Evolutionary conservation across 2,888 invertebrate species (phyloP).

Genomic region (Drosophila paucipuncta): DNA sequence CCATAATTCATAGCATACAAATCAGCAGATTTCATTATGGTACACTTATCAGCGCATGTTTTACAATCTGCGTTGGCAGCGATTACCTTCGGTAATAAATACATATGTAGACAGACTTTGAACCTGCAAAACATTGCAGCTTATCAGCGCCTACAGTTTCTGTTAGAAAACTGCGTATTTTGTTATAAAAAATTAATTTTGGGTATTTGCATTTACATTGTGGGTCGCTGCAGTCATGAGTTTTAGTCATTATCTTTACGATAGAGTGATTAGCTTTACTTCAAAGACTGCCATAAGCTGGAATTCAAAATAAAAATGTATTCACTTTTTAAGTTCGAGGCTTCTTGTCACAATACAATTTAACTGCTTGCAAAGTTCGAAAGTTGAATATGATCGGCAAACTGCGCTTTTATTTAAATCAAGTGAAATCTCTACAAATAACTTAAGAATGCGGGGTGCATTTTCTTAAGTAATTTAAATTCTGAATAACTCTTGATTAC

Average conservation of each 20-base stretch:
- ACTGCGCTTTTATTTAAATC: neutral
- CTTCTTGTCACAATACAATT: neutral
- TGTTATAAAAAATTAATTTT: conserved; percentile 1
- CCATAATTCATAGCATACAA: conserved; percentile 46
- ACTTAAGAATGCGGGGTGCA: no score
- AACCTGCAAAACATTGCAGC: neutral
- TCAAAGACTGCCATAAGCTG: conserved; percentile 1
- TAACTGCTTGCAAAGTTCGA: neutral
- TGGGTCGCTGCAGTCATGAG: conserved; percentile 10
- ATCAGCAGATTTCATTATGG: conserved; percentile 15
- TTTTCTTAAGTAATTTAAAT: neutral
- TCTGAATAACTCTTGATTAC: neutral
- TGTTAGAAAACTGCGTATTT: conserved; percentile 1
- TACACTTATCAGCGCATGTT: conserved; percentile 22
- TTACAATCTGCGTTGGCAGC: conserved; percentile 23
- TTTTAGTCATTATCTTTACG: neutral
- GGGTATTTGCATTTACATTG: conserved; percentile 11
- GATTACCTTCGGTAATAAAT: conserved; percentile 1
- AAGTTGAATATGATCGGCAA: neutral
- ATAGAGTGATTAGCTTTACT: conserved; percentile 1
- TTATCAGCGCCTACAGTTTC: conserved; percentile 31
- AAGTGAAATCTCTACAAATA: neutral
- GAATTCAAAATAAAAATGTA: conserved; percentile 7
- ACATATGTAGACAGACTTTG: conserved; percentile 25
- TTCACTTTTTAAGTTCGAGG: neutral